phyloP scores from a whole-genome alignment of 64 coral and sea anemone species.

The Cladopsammia gracilis region DNA sequence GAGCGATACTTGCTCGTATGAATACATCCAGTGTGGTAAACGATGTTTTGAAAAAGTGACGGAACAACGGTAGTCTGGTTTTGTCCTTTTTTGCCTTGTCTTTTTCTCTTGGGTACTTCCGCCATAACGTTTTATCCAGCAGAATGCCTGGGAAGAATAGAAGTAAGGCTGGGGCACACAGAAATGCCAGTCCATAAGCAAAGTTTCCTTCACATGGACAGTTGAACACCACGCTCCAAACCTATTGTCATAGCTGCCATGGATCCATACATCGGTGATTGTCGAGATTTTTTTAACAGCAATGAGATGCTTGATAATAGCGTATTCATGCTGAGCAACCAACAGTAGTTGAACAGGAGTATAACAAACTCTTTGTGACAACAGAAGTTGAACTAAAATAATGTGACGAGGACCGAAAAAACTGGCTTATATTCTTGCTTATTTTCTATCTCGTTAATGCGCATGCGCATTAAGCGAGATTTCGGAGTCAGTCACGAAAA shows the following conservation, averaged over 20 bases:
- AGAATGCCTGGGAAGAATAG: slow-evolving; percentile 12
- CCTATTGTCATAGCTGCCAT: neutral
- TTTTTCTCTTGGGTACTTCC: neutral
- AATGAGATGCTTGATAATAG: neutral
- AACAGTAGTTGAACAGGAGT: too few species aligned
- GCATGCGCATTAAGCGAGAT: too few species aligned
- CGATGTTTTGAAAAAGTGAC: neutral
- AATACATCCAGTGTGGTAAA: neutral
- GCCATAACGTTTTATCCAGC: neutral
- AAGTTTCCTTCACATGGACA: slow-evolving; percentile 7
- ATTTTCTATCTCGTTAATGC: too few species aligned
- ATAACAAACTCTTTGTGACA: too few species aligned
- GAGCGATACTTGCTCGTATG: slow-evolving; percentile 5
- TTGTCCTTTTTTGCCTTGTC: neutral
- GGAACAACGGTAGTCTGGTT: neutral
- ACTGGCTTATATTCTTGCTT: too few species aligned
- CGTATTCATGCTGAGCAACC: neutral
- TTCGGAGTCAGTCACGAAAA: too few species aligned
- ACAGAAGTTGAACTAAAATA: too few species aligned
- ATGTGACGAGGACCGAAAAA: too few species aligned
- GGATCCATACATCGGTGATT: neutral
- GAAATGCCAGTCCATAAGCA: neutral
- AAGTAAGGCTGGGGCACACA: neutral
- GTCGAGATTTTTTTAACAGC: slow-evolving; percentile 1
- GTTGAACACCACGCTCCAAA: slow-evolving; percentile 1